A percentile compares a stretch with the other conserved stretches of the same genome.
These are phyloP conservation scores for Glossosoma conforme DNA, from an alignment of 1,140 invertebrate genomes.

Conservation along the genomic window DNA sequence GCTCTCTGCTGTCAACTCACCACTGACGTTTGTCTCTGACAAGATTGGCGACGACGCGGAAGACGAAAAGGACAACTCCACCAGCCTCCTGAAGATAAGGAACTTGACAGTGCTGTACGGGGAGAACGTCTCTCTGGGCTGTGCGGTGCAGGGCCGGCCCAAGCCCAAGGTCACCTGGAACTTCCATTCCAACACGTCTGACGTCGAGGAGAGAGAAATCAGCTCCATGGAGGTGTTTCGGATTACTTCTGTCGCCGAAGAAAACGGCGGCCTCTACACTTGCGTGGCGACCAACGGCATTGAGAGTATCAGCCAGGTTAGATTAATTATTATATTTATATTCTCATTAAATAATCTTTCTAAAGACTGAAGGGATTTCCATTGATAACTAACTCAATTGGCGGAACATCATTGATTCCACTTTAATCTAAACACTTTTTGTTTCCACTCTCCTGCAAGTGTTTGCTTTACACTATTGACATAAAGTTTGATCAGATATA, in stretches of 20 bases:
- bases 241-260: slow-evolving; percentile 13
- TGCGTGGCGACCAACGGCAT: slow-evolving; percentile 24
- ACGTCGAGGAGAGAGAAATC: slow-evolving; percentile 21
- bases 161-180: slow-evolving; percentile 30
- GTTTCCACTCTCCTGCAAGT: too few species aligned
- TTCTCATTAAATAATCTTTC: too few species aligned
- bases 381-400: too few species aligned
- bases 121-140: slow-evolving; percentile 19
- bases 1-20: slow-evolving; percentile 1
- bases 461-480: too few species aligned
- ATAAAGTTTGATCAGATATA: too few species aligned
- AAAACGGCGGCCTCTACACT: slow-evolving; percentile 25
- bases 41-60: slow-evolving; percentile 6
- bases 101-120: slow-evolving; percentile 12
- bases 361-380: too few species aligned
- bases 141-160: slow-evolving; percentile 23
- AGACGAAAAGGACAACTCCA: not conserved
- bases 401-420: too few species aligned
- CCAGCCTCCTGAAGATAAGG: not conserved
- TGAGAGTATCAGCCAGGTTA: slow-evolving; percentile 27
- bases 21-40: slow-evolving; percentile 17
- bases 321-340: not conserved
- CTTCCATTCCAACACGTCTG: slow-evolving; percentile 18
- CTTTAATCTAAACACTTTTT: too few species aligned
- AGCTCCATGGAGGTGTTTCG: slow-evolving; percentile 28